A percentile compares a stretch with the other conserved stretches of the same genome.
These are phyloP conservation scores for Opisthocomus hoazin DNA, from an alignment of 2,113 vertebrate genomes.

Conservation along the genomic window DNA sequence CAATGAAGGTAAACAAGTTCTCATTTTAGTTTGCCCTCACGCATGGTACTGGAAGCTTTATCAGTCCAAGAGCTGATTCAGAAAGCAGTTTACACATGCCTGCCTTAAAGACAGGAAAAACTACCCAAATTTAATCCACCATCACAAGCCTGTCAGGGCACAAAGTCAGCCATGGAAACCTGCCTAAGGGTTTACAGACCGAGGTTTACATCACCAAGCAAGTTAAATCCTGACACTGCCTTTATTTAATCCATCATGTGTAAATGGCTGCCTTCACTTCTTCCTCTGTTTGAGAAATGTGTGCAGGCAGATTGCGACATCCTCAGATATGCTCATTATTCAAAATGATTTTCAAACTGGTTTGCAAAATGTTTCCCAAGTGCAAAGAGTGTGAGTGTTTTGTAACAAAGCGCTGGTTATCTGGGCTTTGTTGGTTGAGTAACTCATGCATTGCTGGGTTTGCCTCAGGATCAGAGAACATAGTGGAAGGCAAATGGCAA, in stretches of 20 bases:
- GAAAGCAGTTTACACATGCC: neutral
- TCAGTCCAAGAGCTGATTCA: neutral
- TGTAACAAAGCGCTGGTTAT: neutral
- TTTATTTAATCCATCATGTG: neutral
- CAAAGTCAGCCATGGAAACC: neutral
- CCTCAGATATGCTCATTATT: neutral
- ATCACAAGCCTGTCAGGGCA: neutral
- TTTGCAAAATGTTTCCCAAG: neutral
- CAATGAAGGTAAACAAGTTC: neutral
- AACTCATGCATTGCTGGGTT: neutral
- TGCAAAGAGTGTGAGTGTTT: neutral
- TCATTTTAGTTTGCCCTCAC: neutral
- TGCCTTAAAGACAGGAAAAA: neutral
- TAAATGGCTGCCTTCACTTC: neutral
- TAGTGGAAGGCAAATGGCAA: neutral
- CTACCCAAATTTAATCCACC: neutral
- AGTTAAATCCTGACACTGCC: neutral
- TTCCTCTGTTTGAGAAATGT: neutral
- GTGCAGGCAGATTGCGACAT: neutral
- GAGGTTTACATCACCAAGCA: neutral
- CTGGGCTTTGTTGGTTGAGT: neutral
- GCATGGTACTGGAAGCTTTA: neutral
- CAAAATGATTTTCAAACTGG: neutral
- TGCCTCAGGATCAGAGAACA: neutral
- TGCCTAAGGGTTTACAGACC: neutral